Base-by-base conservation (phyloP, 1,140 invertebrate species). In the Drosophila ficusphila region DNA sequence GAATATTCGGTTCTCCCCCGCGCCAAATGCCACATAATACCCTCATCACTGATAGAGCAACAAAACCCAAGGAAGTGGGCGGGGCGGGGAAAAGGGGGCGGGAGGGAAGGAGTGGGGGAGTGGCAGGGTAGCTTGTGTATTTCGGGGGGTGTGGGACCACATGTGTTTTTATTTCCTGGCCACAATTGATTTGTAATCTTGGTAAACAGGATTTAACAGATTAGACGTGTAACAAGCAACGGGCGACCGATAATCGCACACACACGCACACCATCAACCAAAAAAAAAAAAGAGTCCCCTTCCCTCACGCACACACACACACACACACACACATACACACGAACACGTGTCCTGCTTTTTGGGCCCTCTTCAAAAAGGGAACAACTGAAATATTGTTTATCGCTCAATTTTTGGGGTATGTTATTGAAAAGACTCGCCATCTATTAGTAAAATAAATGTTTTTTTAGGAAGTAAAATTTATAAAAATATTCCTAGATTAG, bases 171-270 rank as follows among this genome's bases (percentile, higher is more conserved):
- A 85, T 85, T 79, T 86, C 60, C 62, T 88, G 76, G 73, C 82
- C 81, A 86, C 82, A 86, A 86, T 86, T 86, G 81, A 86, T 86
- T 86, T 86, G 82, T 86, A 86, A 86, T 86, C 81, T 86, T 77
- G 73, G 81, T 81, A 86, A 88, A 86, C 81, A 86, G 81, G 82
- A 86, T 86, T 86, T 81, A 86, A 88, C 81, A 86, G 81, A 86
- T 86, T 86, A 88, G 76, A 86, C 82, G 81, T 86, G 76, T 86
- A 88, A 88, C 82, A 86, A 88, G 81, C 62, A 65, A 67, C 62
- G 58, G 62, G 62, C 76, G 68, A 73, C 76, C 83, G 76, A 86
- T 86, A 86, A 81, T 86, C 81, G 72, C 76, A 81, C 68, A 76
- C 61, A 56, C 58, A 49, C 71, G 25, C 49, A 70, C 52, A 58